phyloP scores from a whole-genome alignment of 2,113 vertebrate species.

The Rhinoderma darwinii region DNA sequence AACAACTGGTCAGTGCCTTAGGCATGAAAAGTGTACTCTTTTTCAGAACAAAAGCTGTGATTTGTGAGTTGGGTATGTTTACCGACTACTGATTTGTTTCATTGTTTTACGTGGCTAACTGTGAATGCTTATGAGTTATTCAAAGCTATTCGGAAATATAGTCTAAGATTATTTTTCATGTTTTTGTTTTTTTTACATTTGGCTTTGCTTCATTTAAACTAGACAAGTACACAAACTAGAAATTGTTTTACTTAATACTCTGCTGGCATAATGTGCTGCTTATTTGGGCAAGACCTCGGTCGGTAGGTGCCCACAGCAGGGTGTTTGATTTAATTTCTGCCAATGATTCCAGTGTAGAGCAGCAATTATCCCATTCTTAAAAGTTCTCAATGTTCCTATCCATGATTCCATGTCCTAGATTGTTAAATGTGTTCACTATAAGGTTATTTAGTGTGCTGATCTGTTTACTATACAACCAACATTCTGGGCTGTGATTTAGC shows the following conservation, averaged over 20 bases:
- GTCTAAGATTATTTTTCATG: neutral
- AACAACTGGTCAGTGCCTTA: slow-evolving; percentile 24
- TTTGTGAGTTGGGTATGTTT: neutral
- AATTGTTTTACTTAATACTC: slow-evolving; percentile 23
- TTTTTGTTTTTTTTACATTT: neutral
- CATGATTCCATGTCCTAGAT: neutral
- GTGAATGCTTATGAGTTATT: neutral
- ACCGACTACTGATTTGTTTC: neutral
- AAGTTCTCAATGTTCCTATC: neutral
- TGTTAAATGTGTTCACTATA: neutral
- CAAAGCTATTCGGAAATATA: neutral
- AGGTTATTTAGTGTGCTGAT: too few relatives aligned
- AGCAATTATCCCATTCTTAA: neutral
- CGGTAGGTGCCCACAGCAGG: slow-evolving; percentile 5
- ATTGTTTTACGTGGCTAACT: neutral
- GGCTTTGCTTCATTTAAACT: neutral
- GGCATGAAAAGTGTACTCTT: neutral
- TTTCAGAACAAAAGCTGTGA: neutral
- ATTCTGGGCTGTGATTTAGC: neutral
- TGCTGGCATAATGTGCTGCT: slow-evolving; percentile 17
- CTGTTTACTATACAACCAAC: neutral
- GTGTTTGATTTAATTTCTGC: neutral
- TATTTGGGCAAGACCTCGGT: slow-evolving; percentile 4
- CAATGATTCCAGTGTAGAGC: neutral
- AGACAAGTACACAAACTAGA: neutral